Evolutionary conservation across 2,113 vertebrate genomes (phyloP).

Genomic region (Semnornis frantzii): DNA sequence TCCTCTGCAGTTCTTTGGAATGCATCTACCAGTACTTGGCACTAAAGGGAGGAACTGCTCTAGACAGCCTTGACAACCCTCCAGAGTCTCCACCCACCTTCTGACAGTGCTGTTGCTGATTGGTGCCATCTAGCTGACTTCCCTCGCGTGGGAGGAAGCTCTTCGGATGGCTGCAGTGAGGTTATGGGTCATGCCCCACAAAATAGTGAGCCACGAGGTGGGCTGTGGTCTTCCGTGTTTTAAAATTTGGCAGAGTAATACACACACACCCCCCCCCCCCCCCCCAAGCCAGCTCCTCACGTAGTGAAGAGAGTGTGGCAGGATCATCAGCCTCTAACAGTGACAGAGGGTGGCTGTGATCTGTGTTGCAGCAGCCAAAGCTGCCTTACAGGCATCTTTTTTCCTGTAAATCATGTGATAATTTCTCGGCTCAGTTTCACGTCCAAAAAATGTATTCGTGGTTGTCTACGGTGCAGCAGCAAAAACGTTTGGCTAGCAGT

Average conservation of each 20-base stretch:
- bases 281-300: background rate
- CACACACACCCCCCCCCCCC: background rate
- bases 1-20: fast-evolving
- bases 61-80: fast-evolving
- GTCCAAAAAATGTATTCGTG: too few species aligned
- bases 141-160: background rate
- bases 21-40: fast-evolving
- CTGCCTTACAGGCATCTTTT: background rate
- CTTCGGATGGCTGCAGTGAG: background rate
- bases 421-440: background rate
- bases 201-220: too few species aligned
- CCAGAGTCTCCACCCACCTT: background rate
- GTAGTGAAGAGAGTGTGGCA: background rate
- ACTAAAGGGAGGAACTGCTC: background rate
- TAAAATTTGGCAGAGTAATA: background rate
- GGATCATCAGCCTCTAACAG: background rate
- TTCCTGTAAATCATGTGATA: background rate
- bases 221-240: background rate
- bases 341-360: too few species aligned
- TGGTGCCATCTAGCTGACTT: background rate
- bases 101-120: fast-evolving
- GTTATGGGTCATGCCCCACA: background rate
- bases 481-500: background rate
- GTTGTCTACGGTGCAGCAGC: background rate
- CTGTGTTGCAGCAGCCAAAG: background rate